phyloP scores from a whole-genome alignment of 2,113 vertebrate genomes.

The Geococcyx californianus region DNA sequence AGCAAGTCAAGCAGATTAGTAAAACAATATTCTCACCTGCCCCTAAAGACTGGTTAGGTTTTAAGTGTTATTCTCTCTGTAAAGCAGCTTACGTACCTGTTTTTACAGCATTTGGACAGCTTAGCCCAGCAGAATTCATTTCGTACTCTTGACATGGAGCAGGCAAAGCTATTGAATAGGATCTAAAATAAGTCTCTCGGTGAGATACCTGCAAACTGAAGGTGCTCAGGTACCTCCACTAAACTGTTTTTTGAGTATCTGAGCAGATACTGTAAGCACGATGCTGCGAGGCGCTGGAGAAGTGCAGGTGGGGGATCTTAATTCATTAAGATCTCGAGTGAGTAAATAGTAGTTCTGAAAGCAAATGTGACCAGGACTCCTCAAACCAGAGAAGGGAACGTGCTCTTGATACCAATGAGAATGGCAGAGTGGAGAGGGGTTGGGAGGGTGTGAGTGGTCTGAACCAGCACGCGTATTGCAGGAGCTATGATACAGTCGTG shows the following conservation, averaged over 20 bases:
- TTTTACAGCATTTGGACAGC: neutral
- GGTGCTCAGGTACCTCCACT: neutral
- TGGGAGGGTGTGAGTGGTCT: neutral
- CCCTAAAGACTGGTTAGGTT: neutral
- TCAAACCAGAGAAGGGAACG: neutral
- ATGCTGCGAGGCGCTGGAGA: neutral
- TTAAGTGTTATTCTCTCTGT: neutral
- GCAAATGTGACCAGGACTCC: neutral
- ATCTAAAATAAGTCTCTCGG: neutral
- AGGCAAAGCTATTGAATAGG: neutral
- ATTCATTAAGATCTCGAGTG: neutral
- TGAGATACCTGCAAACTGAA: neutral
- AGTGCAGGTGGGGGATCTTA: neutral
- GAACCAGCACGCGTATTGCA: rapidly evolving
- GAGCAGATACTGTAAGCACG: neutral
- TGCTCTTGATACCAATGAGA: rapidly evolving
- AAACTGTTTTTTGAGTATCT: too few species aligned
- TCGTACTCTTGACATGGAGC: neutral
- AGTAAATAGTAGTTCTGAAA: neutral
- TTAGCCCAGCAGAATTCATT: constrained; percentile 17
- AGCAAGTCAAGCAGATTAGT: neutral
- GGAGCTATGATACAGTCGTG: neutral
- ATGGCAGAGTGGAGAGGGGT: neutral
- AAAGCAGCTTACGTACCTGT: neutral
- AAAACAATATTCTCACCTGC: neutral